Percentiles rank a stretch among this genome's conserved stretches.
phyloP scores from a whole-genome alignment of 1,140 invertebrate genomes.

The Lasioglossum albipes region DNA sequence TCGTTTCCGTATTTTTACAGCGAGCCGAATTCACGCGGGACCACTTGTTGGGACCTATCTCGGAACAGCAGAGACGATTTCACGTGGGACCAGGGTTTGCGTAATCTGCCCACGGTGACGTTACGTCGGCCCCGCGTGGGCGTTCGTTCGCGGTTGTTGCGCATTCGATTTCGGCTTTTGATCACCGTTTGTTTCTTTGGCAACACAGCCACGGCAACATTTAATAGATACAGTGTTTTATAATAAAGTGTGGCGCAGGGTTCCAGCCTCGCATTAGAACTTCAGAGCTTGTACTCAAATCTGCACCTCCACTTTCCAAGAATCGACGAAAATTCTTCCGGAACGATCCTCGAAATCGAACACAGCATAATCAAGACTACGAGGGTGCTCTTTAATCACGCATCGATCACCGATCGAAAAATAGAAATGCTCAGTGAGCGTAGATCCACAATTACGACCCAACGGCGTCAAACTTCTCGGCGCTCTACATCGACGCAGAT shows the following conservation, averaged over 20 bases:
- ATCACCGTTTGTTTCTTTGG: neutral
- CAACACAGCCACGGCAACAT: neutral
- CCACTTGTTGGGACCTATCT: slow-evolving; percentile 6
- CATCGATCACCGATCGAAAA: neutral
- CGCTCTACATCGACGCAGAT: neutral
- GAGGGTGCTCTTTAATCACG: no score
- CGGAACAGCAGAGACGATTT: slow-evolving; percentile 12
- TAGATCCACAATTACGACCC: no score
- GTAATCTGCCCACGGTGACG: slow-evolving; percentile 19
- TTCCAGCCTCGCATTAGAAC: no score
- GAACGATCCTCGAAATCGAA: no score
- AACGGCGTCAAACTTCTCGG: neutral
- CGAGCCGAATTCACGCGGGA: slow-evolving; percentile 27
- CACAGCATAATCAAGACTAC: no score
- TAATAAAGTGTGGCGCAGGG: no score
- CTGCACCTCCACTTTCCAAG: no score
- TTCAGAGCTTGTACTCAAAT: no score
- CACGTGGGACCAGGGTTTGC: slow-evolving; percentile 20
- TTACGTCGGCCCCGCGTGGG: neutral
- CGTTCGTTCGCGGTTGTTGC: neutral
- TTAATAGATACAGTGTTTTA: neutral
- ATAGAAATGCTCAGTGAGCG: no score
- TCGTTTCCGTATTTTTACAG: slow-evolving; percentile 62
- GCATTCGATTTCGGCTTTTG: neutral
- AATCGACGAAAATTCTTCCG: no score